phyloP scores from a whole-genome alignment of 1,140 invertebrate genomes.

The Cotesia typhae region DNA sequence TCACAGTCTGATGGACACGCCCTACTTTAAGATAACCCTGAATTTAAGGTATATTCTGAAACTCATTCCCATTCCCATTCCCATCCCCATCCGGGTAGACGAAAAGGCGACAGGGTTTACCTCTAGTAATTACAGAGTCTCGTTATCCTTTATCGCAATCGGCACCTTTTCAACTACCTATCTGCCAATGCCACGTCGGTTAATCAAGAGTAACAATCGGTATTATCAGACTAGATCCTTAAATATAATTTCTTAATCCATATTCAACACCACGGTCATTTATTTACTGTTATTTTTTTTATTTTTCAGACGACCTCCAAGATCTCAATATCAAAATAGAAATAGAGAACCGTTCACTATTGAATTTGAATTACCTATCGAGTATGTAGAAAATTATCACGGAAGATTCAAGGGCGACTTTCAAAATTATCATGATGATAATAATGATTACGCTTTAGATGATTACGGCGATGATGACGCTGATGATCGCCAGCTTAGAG shows the following conservation, averaged over 20 bases:
- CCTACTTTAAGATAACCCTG: constrained; percentile 28
- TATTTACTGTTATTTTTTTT: constrained; percentile 20
- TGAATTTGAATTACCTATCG: constrained; percentile 48
- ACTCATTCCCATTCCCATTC: too few relatives aligned
- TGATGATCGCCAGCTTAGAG: neutral
- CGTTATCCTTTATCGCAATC: constrained; percentile 9
- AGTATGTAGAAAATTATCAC: constrained; percentile 27
- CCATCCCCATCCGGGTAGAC: too few relatives aligned
- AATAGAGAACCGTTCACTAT: constrained; percentile 47
- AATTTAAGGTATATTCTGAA: constrained; percentile 15
- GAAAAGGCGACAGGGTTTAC: constrained; percentile 1
- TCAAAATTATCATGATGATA: constrained; percentile 24
- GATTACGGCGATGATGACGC: neutral
- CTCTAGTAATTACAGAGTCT: constrained; percentile 30
- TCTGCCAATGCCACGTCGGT: neutral
- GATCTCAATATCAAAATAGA: neutral
- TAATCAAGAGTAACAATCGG: constrained; percentile 20
- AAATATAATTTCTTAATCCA: neutral
- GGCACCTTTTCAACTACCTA: too few relatives aligned
- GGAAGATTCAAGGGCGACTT: constrained; percentile 1
- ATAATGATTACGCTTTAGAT: neutral
- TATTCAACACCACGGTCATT: neutral
- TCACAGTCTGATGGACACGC: constrained; percentile 25
- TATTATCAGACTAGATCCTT: too few relatives aligned
- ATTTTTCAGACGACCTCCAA: constrained; percentile 26